Percentiles rank a stretch among this genome's conserved stretches.
These are phyloP conservation scores for Drosophila chauvacae DNA, from an alignment of 1,140 invertebrate species.

Conservation along the genomic window DNA sequence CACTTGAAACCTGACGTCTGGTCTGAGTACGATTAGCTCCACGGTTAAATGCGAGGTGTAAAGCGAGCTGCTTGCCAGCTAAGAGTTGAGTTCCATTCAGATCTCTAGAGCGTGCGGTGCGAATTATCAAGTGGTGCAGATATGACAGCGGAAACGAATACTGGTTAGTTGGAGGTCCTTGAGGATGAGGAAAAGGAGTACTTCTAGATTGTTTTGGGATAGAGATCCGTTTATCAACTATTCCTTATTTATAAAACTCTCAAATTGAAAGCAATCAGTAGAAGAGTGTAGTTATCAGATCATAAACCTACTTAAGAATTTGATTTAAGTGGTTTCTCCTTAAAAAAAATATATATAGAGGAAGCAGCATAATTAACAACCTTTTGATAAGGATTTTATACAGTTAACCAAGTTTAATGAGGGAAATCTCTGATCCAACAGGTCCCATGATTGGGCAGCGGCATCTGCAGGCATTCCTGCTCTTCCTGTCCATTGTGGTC, in stretches of 20 bases:
- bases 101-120: conserved; percentile 33
- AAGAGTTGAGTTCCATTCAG: conserved; percentile 37
- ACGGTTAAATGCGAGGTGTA: conserved; percentile 53
- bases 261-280: not conserved
- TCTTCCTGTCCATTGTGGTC: conserved; percentile 71
- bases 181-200: not conserved
- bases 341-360: not conserved
- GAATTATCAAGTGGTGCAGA: conserved; percentile 7
- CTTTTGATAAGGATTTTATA: not conserved
- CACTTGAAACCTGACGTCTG: conserved; percentile 34
- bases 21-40: conserved; percentile 39
- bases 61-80: conserved; percentile 25
- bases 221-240: not conserved
- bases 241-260: not conserved
- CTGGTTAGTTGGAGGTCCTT: conserved; percentile 37
- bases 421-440: conserved; percentile 3
- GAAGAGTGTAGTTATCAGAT: not conserved
- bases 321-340: conserved; percentile 5
- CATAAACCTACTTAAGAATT: not conserved
- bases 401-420: not conserved
- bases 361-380: not conserved
- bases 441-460: conserved; percentile 70
- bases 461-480: conserved; percentile 67
- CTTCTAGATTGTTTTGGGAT: not conserved
- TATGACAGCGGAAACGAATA: conserved; percentile 49